Conservation (phyloP, 2,797 vertebrate genomes). For the Argentina silus region DNA sequence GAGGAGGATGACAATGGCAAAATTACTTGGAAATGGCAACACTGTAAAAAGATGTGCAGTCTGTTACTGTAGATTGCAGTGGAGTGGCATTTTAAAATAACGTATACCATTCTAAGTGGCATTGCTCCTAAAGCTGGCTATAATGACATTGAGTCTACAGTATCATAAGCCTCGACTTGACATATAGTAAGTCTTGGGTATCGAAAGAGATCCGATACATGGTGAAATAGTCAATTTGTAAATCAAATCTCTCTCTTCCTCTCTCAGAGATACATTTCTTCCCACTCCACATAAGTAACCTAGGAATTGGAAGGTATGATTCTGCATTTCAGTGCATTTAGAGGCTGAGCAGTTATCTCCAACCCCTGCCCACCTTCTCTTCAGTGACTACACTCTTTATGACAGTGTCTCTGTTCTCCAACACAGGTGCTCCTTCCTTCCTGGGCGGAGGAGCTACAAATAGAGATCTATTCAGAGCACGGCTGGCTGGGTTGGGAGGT, state of each 20-base stretch:
- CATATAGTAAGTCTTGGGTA: no score
- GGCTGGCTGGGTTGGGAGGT: background rate
- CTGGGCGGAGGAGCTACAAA: slow-evolving; percentile 48
- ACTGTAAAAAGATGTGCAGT: no score
- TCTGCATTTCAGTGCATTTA: background rate
- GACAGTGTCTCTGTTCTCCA: slow-evolving; percentile 20
- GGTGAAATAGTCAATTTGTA: no score
- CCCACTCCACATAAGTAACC: background rate
- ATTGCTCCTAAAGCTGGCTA: no score
- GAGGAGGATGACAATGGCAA: no score
- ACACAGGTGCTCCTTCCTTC: slow-evolving; percentile 15
- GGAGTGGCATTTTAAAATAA: no score
- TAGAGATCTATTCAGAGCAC: slow-evolving; percentile 48
- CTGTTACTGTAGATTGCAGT: no score
- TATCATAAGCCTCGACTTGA: no score
- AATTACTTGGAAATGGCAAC: no score
- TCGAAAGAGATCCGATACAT: no score
- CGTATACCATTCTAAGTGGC: no score
- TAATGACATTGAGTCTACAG: no score
- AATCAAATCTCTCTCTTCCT: background rate
- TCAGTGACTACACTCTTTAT: slow-evolving; percentile 18
- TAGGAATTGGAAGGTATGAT: slow-evolving; percentile 2
- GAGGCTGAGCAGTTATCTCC: slow-evolving; percentile 2
- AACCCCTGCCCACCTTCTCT: background rate
- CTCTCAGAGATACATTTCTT: background rate